Evolutionary conservation across 2,113 vertebrate species (phyloP).

Genomic region (Zosterops lateralis): DNA sequence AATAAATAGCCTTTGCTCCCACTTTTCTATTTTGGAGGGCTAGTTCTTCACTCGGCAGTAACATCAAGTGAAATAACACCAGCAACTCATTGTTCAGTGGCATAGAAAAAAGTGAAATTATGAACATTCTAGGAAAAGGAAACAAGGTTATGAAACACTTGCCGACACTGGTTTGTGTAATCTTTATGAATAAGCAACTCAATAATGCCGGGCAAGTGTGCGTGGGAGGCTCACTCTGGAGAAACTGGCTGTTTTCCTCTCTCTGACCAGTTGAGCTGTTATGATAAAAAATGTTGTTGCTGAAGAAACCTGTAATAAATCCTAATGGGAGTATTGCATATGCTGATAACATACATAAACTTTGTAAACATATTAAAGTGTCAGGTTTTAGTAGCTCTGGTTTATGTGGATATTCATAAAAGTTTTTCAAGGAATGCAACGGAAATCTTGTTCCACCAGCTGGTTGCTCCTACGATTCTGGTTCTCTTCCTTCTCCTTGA

Average conservation of each 20-base stretch:
- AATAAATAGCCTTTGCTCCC: not conserved
- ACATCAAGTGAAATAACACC: not conserved
- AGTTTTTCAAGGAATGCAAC: not conserved
- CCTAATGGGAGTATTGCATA: conserved; percentile 39
- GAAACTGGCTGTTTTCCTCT: conserved; percentile 46
- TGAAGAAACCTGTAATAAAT: conserved; percentile 68
- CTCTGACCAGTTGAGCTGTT: conserved; percentile 50
- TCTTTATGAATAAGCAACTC: conserved; percentile 20
- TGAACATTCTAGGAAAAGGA: conserved; percentile 52
- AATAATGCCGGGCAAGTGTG: conserved; percentile 34
- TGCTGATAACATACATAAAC: conserved; percentile 63
- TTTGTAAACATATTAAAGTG: conserved; percentile 61
- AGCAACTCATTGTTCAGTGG: not conserved
- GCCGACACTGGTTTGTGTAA: conserved; percentile 29
- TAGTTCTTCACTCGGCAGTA: not conserved
- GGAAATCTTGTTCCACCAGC: not conserved
- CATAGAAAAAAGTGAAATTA: conserved; percentile 21
- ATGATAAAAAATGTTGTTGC: conserved; percentile 69
- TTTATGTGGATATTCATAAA: not conserved
- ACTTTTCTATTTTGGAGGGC: not conserved
- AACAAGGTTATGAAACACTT: conserved; percentile 59
- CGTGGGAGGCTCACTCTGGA: conserved; percentile 27
- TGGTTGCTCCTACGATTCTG: not conserved
- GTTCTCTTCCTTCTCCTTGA: not conserved
- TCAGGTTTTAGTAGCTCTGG: conserved; percentile 17